Evolutionary conservation across 1,140 invertebrate genomes (phyloP).

Genomic region (Parapsyche elsis): DNA sequence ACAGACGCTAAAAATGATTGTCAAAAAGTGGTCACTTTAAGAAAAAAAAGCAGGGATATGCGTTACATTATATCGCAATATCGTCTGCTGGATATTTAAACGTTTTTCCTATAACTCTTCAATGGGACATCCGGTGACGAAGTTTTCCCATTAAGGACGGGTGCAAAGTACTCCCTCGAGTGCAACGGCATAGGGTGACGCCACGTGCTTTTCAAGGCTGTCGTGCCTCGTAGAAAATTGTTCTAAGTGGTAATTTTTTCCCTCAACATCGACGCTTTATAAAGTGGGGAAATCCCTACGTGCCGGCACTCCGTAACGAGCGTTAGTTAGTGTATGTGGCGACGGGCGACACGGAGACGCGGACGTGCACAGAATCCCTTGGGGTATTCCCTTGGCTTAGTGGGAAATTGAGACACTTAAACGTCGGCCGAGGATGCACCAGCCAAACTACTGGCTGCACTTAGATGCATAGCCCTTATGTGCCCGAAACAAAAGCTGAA

Average conservation of each 20-base stretch:
- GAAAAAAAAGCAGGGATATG: too few species aligned
- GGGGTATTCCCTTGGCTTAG: constrained; percentile 33
- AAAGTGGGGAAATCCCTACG: constrained; percentile 54
- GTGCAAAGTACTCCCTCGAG: not conserved
- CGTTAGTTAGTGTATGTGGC: constrained; percentile 44
- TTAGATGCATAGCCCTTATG: constrained; percentile 10
- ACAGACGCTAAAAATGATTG: too few species aligned
- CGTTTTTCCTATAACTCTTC: constrained; percentile 1
- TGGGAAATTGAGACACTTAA: constrained; percentile 55
- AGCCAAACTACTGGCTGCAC: not conserved
- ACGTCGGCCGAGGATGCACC: constrained; percentile 46
- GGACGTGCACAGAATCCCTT: constrained; percentile 53
- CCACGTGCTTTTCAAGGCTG: constrained; percentile 53
- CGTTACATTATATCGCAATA: too few species aligned
- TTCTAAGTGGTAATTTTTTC: constrained; percentile 54
- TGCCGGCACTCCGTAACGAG: constrained; percentile 51
- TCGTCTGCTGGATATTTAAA: not conserved
- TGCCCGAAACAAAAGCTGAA: not conserved
- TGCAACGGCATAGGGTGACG: not conserved
- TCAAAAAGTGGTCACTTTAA: too few species aligned
- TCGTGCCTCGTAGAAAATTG: too few species aligned
- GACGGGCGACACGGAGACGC: constrained; percentile 45
- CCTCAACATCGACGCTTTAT: constrained; percentile 43
- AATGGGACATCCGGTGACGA: constrained; percentile 1
- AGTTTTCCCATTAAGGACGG: constrained; percentile 37